Conservation (phyloP, 2,888 invertebrate genomes). For the Agrotis exclamationis region DNA sequence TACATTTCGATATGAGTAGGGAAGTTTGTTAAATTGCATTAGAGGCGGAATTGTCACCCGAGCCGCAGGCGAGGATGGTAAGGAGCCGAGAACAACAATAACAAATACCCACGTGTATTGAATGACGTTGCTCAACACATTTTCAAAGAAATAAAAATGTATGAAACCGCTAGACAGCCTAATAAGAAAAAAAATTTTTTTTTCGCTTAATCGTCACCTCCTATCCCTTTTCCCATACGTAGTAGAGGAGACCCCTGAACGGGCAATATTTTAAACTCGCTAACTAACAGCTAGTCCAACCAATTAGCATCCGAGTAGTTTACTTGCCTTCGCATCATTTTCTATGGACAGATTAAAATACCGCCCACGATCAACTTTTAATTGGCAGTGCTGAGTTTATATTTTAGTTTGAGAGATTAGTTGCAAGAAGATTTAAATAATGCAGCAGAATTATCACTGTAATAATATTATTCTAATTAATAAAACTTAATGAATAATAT, state of each 20-base stretch:
- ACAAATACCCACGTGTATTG: too few relatives aligned
- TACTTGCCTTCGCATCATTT: constrained; percentile 58
- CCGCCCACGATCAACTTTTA: constrained; percentile 68
- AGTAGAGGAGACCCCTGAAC: constrained; percentile 1
- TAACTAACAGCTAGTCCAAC: constrained; percentile 58
- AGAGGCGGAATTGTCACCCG: too few relatives aligned
- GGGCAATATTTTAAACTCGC: constrained; percentile 68
- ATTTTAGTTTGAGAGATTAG: not conserved
- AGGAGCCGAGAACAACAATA: too few relatives aligned
- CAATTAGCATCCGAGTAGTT: constrained; percentile 72
- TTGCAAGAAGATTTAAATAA: not conserved
- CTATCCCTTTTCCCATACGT: not conserved
- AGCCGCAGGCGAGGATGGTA: too few relatives aligned
- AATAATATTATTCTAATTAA: not conserved
- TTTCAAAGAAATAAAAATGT: too few relatives aligned
- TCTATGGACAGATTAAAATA: constrained; percentile 67
- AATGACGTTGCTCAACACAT: too few relatives aligned
- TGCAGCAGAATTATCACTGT: not conserved
- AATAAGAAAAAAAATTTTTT: too few relatives aligned
- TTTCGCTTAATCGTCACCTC: too few relatives aligned
- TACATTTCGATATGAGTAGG: too few relatives aligned
- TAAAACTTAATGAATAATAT: not conserved
- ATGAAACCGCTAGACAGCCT: too few relatives aligned
- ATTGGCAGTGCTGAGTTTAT: constrained; percentile 46
- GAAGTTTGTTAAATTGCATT: too few relatives aligned